Base-by-base conservation (phyloP, 2,797 vertebrate genomes). In the Kryptopterus vitreolus region DNA sequence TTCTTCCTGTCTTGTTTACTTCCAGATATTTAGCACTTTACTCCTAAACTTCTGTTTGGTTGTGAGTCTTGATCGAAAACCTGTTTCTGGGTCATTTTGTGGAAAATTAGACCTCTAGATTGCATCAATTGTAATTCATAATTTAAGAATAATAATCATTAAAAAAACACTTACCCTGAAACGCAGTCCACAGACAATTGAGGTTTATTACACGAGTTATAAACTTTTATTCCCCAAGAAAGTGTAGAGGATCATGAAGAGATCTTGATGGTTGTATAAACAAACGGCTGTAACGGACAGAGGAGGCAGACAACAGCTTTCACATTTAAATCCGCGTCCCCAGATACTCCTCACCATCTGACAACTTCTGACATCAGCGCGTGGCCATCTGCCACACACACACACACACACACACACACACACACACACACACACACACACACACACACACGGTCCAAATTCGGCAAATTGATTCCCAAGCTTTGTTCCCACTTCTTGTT, bases 331-430 rank as follows among this genome's bases (percentile, higher is more conserved):
- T 16, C 75, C 35, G 63, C 63, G 29, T 26, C 63, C 24, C n/a
- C 13, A 22, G 62, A 29, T 7, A 57, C 57, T 76, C 55, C 52
- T 31, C 20, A 46, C 59, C 81, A 66, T 72, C 76, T 78, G 81
- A 78, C 81, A 69, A 52, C 69, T 22, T 43, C 58, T 78, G 76
- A 78, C 76, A 71, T 66, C 81, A 78, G 8, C 16, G 69, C 43
- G 52, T 78, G 76, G 38, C 76, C 81, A 82, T 78, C 76, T 78
- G 76, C 38, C 3, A 15, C 61, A 65, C 18, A 52, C 38, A 53
- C 48, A 33, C 48, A 12, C 55, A 12, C 65, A 11, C 65, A 18
- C 13, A 33, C 59, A 62, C 59, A 62, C 57, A 59, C 59, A 26
- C 59, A 26, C 63, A 66, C 62, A 65, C 62, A 65, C 62, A 35